Evolutionary conservation across 2,113 vertebrate genomes (phyloP).

Genomic region (human): DNA sequence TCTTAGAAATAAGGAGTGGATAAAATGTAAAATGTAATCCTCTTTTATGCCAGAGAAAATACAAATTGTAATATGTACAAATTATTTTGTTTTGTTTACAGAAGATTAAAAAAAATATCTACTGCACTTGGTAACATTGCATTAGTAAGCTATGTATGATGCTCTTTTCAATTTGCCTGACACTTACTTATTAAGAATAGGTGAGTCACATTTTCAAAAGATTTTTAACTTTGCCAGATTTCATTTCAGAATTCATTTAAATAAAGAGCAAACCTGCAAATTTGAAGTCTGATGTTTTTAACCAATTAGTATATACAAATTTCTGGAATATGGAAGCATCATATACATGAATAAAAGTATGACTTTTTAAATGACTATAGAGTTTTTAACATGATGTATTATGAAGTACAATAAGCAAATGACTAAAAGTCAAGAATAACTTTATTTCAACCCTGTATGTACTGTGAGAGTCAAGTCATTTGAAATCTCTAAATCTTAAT

Average conservation of each 20-base stretch:
- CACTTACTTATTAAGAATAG: background rate
- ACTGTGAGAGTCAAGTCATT: background rate
- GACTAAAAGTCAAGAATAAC: background rate
- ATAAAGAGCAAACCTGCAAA: background rate
- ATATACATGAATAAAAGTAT: background rate
- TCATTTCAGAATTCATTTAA: background rate
- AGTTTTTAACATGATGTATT: background rate
- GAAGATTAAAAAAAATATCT: background rate
- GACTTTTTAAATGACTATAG: accelerated
- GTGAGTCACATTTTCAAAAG: background rate
- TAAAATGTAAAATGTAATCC: background rate
- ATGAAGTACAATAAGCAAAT: background rate
- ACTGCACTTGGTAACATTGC: background rate
- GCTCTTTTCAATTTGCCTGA: background rate
- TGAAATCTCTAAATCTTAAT: background rate
- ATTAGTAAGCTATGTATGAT: background rate
- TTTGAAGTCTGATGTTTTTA: background rate
- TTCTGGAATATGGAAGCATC: background rate
- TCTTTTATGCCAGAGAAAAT: background rate
- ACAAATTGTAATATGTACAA: background rate
- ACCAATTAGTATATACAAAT: background rate
- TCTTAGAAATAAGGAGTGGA: background rate
- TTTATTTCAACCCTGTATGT: background rate
- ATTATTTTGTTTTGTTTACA: background rate
- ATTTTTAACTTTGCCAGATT: background rate